Conservation (phyloP, 2,113 vertebrate species). For the Phyllostomus hastatus region DNA sequence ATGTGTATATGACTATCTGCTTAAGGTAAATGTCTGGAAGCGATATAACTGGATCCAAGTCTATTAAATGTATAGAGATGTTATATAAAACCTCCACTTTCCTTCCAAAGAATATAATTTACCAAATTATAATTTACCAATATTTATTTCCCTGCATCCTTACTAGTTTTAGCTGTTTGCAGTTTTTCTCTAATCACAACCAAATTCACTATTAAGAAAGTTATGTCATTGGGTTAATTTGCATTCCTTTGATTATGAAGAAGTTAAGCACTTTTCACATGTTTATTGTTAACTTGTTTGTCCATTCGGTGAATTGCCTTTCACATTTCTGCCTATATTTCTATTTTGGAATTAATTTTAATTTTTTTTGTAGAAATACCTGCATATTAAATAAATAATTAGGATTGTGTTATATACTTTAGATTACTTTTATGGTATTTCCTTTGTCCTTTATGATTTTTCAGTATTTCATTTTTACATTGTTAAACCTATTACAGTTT, state of each 20-base stretch:
- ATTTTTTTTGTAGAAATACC: neutral
- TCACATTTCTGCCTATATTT: neutral
- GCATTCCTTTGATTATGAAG: constrained; percentile 13
- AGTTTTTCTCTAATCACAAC: neutral
- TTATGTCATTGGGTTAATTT: neutral
- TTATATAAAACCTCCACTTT: neutral
- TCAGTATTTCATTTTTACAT: neutral
- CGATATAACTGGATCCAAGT: neutral
- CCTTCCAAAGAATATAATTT: neutral
- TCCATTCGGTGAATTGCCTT: neutral
- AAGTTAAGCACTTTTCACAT: neutral
- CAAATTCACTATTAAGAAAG: neutral
- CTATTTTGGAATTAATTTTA: neutral
- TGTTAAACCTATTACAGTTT: neutral
- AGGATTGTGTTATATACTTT: neutral
- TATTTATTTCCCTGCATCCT: neutral
- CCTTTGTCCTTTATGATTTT: neutral
- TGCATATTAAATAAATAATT: neutral
- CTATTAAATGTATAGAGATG: neutral
- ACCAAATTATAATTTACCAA: neutral
- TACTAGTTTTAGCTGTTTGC: neutral
- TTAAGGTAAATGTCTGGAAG: neutral
- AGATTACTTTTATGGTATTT: neutral
- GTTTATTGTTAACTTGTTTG: neutral
- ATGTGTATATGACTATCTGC: neutral